Evolutionary conservation across 2,797 vertebrate species (phyloP).

Genomic region (Diglossa cyanea): DNA sequence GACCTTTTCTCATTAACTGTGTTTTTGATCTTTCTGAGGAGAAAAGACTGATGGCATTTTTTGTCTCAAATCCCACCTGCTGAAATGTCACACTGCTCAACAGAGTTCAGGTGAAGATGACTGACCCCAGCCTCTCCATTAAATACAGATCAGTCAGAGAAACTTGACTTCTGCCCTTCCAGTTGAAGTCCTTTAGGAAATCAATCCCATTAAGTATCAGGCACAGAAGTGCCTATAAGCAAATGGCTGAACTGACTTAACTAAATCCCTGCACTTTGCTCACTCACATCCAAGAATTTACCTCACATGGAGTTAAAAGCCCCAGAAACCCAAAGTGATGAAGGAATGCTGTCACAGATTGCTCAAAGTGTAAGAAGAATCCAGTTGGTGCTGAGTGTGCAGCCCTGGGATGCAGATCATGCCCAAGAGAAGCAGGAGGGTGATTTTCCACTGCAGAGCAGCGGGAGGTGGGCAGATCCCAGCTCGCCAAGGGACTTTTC

Average conservation of each 20-base stretch:
- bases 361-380: neutral
- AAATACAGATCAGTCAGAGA: neutral
- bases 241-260: neutral
- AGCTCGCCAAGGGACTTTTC: neutral
- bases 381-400: neutral
- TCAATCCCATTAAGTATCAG: neutral
- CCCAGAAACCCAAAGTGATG: neutral
- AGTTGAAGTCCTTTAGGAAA: neutral
- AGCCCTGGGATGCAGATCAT: neutral
- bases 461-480: neutral
- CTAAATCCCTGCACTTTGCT: neutral
- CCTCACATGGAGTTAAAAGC: neutral
- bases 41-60: neutral
- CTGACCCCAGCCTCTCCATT: neutral
- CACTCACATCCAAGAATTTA: neutral
- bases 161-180: neutral
- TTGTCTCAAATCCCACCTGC: neutral
- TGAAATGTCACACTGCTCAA: neutral
- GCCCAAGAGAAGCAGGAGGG: neutral
- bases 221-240: neutral
- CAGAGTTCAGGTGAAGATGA: neutral
- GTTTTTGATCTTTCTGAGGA: neutral
- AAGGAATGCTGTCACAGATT: accelerated
- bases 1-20: neutral
- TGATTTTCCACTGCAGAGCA: neutral